These are phyloP conservation scores for Epicampocera succincta DNA, from an alignment of 2,888 invertebrate genomes.

Conservation along the genomic window DNA sequence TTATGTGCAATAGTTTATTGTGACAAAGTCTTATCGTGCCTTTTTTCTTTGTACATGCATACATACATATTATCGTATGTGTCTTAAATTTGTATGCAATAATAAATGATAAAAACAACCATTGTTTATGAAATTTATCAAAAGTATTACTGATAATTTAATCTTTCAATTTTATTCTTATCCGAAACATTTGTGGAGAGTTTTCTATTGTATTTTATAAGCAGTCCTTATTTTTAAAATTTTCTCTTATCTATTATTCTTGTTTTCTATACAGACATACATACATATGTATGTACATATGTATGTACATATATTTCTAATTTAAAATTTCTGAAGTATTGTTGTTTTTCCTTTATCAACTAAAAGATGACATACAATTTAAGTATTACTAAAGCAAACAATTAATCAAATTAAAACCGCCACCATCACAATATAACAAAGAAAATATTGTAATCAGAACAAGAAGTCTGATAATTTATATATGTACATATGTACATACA, in stretches of 20 bases:
- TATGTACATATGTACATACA: too few relatives aligned
- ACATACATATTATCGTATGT: background rate
- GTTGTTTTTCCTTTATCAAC: background rate
- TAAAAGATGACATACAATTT: conserved; percentile 24
- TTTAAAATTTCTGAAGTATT: background rate
- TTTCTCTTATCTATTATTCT: conserved; percentile 16
- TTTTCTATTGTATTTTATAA: conserved; percentile 20
- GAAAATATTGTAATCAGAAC: conserved; percentile 42
- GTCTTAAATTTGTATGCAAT: conserved; percentile 8
- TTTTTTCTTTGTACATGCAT: background rate
- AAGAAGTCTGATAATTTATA: conserved; percentile 35
- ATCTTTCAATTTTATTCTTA: conserved; percentile 51
- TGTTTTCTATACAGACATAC: conserved; percentile 5
- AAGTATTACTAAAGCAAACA: conserved; percentile 25
- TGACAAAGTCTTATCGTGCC: too few relatives aligned
- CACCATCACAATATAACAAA: conserved; percentile 21
- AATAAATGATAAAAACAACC: conserved; percentile 34
- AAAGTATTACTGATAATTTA: conserved; percentile 50
- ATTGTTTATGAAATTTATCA: conserved; percentile 57
- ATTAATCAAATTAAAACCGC: conserved; percentile 37
- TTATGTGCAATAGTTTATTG: too few relatives aligned
- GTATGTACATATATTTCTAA: conserved; percentile 38
- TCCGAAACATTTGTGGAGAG: conserved; percentile 42
- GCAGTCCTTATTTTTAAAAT: conserved; percentile 10
- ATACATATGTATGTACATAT: too few relatives aligned